Evolutionary conservation across 2,888 invertebrate species (phyloP).

Genomic region (Dascillus cervinus): DNA sequence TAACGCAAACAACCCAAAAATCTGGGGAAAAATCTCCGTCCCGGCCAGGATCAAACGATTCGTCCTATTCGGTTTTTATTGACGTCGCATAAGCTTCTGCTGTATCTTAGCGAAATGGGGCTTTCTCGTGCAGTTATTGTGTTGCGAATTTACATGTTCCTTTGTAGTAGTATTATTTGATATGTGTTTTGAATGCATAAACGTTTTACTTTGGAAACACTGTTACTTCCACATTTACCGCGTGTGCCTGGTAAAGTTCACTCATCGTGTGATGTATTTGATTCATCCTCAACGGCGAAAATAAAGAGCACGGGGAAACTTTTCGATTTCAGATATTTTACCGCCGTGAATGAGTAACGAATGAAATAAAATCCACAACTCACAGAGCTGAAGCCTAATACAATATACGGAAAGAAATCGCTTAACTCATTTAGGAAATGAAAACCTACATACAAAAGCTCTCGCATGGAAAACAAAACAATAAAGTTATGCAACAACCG

Average conservation of each 20-base stretch:
- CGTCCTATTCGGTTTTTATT: no score
- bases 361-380: slow-evolving; percentile 3
- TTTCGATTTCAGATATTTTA: no score
- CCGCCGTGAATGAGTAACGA: no score
- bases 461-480: neutral
- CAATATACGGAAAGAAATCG: slow-evolving; percentile 1
- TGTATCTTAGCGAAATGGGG: slow-evolving; percentile 1
- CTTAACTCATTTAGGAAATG: slow-evolving; percentile 5
- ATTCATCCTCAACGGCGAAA: no score
- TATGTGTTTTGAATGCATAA: slow-evolving; percentile 17
- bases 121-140: slow-evolving; percentile 14
- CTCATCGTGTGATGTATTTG: slow-evolving; percentile 5
- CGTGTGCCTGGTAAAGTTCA: slow-evolving; percentile 7
- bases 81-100: slow-evolving; percentile 2
- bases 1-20: no score
- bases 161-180: slow-evolving; percentile 16
- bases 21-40: no score
- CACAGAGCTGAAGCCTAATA: slow-evolving; percentile 3
- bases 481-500: neutral
- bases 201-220: slow-evolving; percentile 13
- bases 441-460: slow-evolving; percentile 1
- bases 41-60: neutral
- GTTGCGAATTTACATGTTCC: slow-evolving; percentile 11
- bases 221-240: slow-evolving; percentile 7
- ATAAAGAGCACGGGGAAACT: no score